A percentile compares a stretch with the other conserved stretches of the same genome.
Evolutionary conservation across 2,797 vertebrate species (phyloP).

Genomic region (Syndactyla subalaris): DNA sequence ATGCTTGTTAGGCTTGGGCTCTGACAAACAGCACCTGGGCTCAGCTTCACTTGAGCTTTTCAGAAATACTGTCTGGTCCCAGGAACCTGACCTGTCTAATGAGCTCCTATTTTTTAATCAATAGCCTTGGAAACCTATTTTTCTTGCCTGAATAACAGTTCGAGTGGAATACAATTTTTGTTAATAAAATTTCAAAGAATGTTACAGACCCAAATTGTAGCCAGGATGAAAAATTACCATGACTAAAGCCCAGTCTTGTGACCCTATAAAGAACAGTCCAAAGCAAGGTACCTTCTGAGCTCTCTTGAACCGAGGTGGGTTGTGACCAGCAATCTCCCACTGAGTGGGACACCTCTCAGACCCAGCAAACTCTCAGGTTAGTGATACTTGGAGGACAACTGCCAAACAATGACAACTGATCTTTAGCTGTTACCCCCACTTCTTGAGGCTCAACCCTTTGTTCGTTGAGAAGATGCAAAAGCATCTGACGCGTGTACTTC

Average conservation of each 20-base stretch:
- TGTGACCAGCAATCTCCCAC: not conserved
- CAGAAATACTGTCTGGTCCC: not conserved
- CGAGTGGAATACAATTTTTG: not conserved
- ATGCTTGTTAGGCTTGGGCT: not conserved
- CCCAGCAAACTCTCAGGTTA: not conserved
- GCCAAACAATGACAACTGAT: too few species aligned
- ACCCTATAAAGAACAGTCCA: not conserved
- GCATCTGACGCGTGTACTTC: not conserved
- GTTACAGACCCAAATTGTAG: not conserved
- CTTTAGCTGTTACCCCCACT: too few species aligned
- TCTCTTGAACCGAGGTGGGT: not conserved
- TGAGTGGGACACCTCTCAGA: not conserved
- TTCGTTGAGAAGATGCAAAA: not conserved
- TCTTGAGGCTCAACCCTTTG: not conserved
- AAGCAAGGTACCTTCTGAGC: not conserved
- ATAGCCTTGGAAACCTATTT: not conserved
- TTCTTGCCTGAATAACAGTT: not conserved
- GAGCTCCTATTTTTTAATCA: not conserved
- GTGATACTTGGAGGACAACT: not conserved
- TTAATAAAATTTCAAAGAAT: not conserved
- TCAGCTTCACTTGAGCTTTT: not conserved
- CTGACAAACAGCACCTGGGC: not conserved
- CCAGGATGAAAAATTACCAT: not conserved
- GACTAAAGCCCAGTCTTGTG: not conserved
- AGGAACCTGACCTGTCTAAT: not conserved